Conservation (phyloP, 1,140 invertebrate genomes). For the Drosophila sp. region DNA sequence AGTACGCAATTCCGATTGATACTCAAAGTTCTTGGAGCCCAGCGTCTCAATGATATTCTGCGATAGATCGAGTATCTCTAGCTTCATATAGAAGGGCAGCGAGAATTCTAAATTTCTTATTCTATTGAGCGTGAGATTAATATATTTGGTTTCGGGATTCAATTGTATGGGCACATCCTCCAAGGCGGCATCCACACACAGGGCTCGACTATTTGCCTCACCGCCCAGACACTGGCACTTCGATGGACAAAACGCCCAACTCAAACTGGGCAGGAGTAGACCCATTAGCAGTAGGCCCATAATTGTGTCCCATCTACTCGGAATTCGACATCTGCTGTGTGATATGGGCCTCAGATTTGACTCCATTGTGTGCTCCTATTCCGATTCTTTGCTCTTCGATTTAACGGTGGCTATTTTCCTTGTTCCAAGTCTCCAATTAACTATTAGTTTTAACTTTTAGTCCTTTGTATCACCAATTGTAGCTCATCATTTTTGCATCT, state of each 20-base stretch:
- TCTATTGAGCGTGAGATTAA: constrained; percentile 90
- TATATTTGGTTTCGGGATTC: constrained; percentile 91
- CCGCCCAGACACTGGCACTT: constrained; percentile 88
- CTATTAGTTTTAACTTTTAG: background rate
- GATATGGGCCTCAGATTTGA: background rate
- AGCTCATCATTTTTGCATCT: constrained; percentile 2
- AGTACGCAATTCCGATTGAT: constrained; percentile 87
- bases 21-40: constrained; percentile 91
- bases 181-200: constrained; percentile 89
- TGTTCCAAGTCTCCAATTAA: background rate
- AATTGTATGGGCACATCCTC: constrained; percentile 94
- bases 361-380: constrained; percentile 4
- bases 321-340: constrained; percentile 42
- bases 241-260: constrained; percentile 89
- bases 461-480: background rate
- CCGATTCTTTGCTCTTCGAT: background rate
- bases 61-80: constrained; percentile 91
- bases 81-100: constrained; percentile 90
- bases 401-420: no score
- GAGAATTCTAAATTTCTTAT: constrained; percentile 89
- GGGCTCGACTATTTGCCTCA: constrained; percentile 89
- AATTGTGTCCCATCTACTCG: constrained; percentile 13
- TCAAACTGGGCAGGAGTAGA: constrained; percentile 55
- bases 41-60: constrained; percentile 90
- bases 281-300: constrained; percentile 34